A percentile compares a stretch with the other conserved stretches of the same genome.
Conservation (phyloP, 2,797 vertebrate genomes). For the Corythornis leucogaster region DNA sequence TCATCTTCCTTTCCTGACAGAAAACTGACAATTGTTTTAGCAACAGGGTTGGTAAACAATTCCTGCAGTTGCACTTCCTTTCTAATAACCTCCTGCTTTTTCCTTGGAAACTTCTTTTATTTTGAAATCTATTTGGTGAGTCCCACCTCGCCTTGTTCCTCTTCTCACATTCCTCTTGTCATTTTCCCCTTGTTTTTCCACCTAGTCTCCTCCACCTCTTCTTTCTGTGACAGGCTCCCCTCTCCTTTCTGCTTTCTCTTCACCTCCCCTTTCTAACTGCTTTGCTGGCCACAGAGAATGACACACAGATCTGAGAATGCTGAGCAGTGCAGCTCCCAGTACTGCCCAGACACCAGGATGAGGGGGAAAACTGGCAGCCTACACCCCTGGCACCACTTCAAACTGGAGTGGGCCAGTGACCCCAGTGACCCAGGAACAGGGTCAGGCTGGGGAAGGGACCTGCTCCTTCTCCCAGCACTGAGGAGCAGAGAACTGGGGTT, state of each 20-base stretch:
- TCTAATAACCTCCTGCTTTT: not conserved
- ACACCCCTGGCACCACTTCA: too few species aligned
- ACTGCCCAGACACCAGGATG: rapidly evolving
- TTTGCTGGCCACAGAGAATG: not conserved
- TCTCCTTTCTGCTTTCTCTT: not conserved
- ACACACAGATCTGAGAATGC: not conserved
- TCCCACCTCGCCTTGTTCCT: not conserved
- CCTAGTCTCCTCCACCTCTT: not conserved
- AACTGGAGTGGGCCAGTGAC: not conserved
- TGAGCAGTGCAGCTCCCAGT: not conserved
- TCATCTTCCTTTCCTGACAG: not conserved
- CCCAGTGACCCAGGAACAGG: too few species aligned
- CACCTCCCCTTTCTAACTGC: not conserved
- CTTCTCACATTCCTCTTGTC: not conserved
- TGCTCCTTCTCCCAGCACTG: too few species aligned
- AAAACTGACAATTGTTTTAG: not conserved
- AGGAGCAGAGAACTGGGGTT: too few species aligned
- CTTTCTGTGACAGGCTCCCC: not conserved
- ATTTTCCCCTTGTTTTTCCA: not conserved
- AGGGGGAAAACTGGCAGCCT: rapidly evolving
- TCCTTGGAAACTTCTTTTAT: not conserved
- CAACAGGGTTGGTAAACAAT: not conserved
- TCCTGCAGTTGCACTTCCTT: not conserved
- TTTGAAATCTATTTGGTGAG: not conserved
- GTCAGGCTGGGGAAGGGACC: too few species aligned